Evolutionary conservation across 2,888 invertebrate genomes (phyloP), one percentile per base, ranked within the genome.

Genomic region (Apocheima hispidaria): DNA sequence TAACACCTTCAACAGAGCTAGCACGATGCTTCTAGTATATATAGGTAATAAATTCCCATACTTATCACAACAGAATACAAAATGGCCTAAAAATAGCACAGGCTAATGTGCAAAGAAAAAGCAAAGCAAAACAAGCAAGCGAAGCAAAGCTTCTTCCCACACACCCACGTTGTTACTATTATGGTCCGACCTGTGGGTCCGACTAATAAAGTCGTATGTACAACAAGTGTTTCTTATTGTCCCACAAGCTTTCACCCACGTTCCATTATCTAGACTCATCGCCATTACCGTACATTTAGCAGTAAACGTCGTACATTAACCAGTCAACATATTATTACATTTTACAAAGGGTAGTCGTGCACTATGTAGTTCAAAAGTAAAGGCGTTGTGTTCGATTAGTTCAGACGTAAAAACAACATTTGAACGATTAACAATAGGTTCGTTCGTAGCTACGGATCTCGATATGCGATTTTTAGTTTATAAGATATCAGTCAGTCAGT

Each of bases 231-330:
- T 18, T 30, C 14, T 52, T 30, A 40, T 28, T 28, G 41, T 9
- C 40, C 26, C 30, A 2, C 26, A 52, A 30, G 28, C 40, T 40
- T 28, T 38, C 35, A 18, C n/a, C 18, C 38, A 16, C 38, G 21
- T 28, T 30, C 14, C 51, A 52, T 52, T 52, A 52, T 16, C 26
- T 20, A 38, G 26, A n/a, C 28, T 30, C 21, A 12, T 6, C 21
- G 16, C 30, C 51, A 52, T 52, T 52, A 52, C 30, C 51, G 40
- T 52, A 52, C 40, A 52, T 52, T 40, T 52, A 44, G 35, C 36
- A 20, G 26, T 35, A 44, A 53, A 43, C 16, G 23, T 21, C 23
- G 21, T 38, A 30, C 55, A 40, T 48, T 40, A n/a, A 48, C 20
- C 23, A 5, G 40, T n/a, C 16, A 40, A 21, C 23, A n/a, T n/a